Base-by-base conservation (phyloP, 2,113 vertebrate species). In the Chionomys nivalis region DNA sequence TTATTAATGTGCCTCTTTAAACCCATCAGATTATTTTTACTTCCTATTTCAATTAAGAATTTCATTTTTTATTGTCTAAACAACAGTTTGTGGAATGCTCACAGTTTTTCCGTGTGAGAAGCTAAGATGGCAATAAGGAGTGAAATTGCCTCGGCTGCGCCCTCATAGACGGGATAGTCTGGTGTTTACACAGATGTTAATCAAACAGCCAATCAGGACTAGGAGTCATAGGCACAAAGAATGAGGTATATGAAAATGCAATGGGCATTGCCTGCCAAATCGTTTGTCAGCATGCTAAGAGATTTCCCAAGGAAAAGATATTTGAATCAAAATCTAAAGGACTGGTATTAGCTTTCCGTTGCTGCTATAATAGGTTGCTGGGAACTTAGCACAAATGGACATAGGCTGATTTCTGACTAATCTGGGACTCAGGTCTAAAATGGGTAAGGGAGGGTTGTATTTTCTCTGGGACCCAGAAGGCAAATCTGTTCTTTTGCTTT, bases 51-150 rank as follows among this genome's bases (percentile, higher is more conserved):
- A 65, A 24, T 89, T 86, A 44, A 44, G 92, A 49, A 44, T 4
- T 83, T 49, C 13, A 52, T 63, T 70, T 90, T 87, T 82, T 68
- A 87, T 79, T 86, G 21, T 44, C 68, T 92, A 90, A 81, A 92
- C 39, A 95, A 66, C 36, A 39, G n/a, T 77, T 63, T 92, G 79
- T 66, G 82, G 61, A 92, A 1, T 44, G 9, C 49, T 86, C 44
- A 3, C 36, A 61, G 36, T 89, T 36, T 89, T 89, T 73, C 17
- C 11, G 3, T 49, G 3, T 42, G 39, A 73, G 28, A 39, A 49
- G 14, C 21, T 75, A 7, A 42, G 21, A 63, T 65, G 52, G 75
- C 47, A 42, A 73, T 31, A 31, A 12, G 52, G 36, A 75, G 58
- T 66, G 86, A 61, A 86, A 82, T 49, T 82, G 5, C 36, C 52